Evolutionary conservation across 2,797 vertebrate genomes (phyloP), one percentile per base, ranked within the genome.

Genomic region (Ciconia nigra): DNA sequence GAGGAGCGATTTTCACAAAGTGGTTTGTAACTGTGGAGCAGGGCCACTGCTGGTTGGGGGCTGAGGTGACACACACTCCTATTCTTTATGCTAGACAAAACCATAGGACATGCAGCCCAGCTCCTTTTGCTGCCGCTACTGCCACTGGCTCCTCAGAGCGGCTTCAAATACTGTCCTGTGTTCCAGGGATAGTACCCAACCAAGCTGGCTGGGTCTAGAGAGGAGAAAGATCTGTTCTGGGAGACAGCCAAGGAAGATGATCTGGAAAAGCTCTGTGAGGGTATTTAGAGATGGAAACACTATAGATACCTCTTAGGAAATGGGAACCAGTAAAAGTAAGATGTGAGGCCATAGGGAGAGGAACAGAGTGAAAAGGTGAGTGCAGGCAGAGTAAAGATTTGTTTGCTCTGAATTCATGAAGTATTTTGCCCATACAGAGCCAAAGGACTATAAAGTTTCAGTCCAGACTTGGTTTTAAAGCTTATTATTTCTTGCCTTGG

Each of bases 401-500:
- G 35, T 90, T 93, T 93, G n/a, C 63, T 73, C 26, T 70, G 70
- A 92, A 57, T 92, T 93, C 18, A 42, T 73, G 4, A 95, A 52
- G 24, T 77, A 67, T 87, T 89, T 90, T 87, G 11, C 51, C 72
- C 54, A 12, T 37, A 63, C 20, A 67, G 55, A 91, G 37, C 15
- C 22, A 61, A 67, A 92, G 55, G 55, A 82, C 73, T 70, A 89
- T 63, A 84, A 88, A 70, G 18, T 84, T 95, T 92, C 88, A 67
- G n/a, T n/a, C 47, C 92, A 66, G 22, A 54, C 47, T 83, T 77
- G 69, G 37, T 91, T 94, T 65, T 78, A 87, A 67, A 0, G 3
- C 41, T 85, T 93, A 83, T 76, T 95, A 66, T 95, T 90, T 84
- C 77, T 84, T 87, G 63, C 35, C 49, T 90, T 87, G 70, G 39